Conservation (phyloP, 1,140 invertebrate genomes). For the Cylas formicarius region DNA sequence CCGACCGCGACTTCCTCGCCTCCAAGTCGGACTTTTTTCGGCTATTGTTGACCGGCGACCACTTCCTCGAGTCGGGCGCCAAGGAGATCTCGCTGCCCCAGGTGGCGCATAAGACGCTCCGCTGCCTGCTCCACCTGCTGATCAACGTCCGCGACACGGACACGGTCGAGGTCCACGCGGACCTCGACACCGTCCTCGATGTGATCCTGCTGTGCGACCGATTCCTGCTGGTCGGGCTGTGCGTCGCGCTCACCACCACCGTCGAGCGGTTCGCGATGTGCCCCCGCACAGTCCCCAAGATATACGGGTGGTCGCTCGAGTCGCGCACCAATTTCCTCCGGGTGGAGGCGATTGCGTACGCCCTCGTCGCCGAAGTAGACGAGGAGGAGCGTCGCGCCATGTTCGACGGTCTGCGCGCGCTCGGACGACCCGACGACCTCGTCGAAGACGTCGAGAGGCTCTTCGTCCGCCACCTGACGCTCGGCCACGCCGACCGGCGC, state of each 20-base stretch:
- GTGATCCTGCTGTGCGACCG: slow-evolving; percentile 57
- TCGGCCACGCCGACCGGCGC: slow-evolving; percentile 5
- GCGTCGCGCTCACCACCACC: slow-evolving; percentile 47
- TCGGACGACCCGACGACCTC: slow-evolving; percentile 33
- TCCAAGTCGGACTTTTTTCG: slow-evolving; percentile 57
- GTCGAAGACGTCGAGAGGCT: slow-evolving; percentile 35
- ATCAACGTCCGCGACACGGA: slow-evolving; percentile 42
- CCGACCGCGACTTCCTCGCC: slow-evolving; percentile 53
- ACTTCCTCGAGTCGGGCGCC: slow-evolving; percentile 57
- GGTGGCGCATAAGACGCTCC: slow-evolving; percentile 48
- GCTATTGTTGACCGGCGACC: slow-evolving; percentile 57
- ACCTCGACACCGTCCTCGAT: slow-evolving; percentile 54
- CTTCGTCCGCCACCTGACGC: slow-evolving; percentile 22
- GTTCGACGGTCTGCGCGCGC: slow-evolving; percentile 33
- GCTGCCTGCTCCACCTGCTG: slow-evolving; percentile 49
- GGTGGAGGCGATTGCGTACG: slow-evolving; percentile 49
- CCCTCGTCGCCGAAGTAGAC: slow-evolving; percentile 45
- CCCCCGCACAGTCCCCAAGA: slow-evolving; percentile 43
- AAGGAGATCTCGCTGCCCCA: slow-evolving; percentile 49
- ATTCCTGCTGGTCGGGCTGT: slow-evolving; percentile 54
- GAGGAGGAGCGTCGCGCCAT: slow-evolving; percentile 38
- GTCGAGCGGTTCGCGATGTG: slow-evolving; percentile 46
- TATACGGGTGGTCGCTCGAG: slow-evolving; percentile 51
- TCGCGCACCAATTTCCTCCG: slow-evolving; percentile 51
- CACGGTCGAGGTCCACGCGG: slow-evolving; percentile 40